Evolutionary conservation across 2,113 vertebrate species (phyloP), one percentile per base, ranked within the genome.

Genomic region (Pteruthius melanotis): DNA sequence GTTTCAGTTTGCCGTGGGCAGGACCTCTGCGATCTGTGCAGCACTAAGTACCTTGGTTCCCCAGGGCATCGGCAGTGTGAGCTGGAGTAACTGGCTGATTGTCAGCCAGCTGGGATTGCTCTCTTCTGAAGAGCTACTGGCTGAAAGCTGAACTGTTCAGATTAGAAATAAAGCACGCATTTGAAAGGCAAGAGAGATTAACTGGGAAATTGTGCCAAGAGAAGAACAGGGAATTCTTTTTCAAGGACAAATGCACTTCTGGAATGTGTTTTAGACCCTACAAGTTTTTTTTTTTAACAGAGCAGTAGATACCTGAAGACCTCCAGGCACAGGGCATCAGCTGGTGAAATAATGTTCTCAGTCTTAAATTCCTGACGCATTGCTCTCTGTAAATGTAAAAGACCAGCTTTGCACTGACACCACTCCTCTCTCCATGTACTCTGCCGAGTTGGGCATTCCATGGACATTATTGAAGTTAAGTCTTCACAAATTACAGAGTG

Each of bases 181-280:
- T 92, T 92, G 82, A 92, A 93, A 97, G 45, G 64, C 80, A 66
- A 26, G 72, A 78, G 61, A 71, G 91, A 93, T 94, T 92, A 92
- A 78, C 66, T 74, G 52, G 42, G 56, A 86, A 85, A 82, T 63
- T 11, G 9, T 86, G 45, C 77, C 77, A 87, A 60, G 65, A 76
- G 83, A 78, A 71, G 86, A 81, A 50, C 61, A 79, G 65, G 33
- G 69, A 87, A 75, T 93, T 94, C 53, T 89, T 56, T 79, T 77
- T 95, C 81, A 93, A 94, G 89, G 89, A 72, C 70, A 93, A 61
- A 18, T 12, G 11, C 56, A 24, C 12, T 84, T 95, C 53, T 87
- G 63, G 39, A 91, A 93, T 52, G 31, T 84, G 52, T 86, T 89
- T 88, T 65, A 88, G 50, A 85, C 50, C 16, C 20, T 69, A 11